These are phyloP conservation scores for Drosophila sulfurigaster DNA, from an alignment of 1,140 invertebrate species.

Conservation along the genomic window DNA sequence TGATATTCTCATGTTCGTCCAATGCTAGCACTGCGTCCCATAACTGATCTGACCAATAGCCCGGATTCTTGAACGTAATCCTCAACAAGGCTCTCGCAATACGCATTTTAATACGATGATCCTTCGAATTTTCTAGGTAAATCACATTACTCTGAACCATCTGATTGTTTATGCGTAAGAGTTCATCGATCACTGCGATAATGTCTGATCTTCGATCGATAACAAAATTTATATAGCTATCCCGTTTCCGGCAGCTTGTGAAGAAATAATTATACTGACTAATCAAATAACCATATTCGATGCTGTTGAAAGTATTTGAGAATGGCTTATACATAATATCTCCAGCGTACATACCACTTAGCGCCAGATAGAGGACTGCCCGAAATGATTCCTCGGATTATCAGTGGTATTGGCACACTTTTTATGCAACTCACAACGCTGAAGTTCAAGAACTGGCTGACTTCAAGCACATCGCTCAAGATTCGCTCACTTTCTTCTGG, in stretches of 20 bases:
- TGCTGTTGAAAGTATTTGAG: slow-evolving; percentile 3
- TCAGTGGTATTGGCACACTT: slow-evolving; percentile 20
- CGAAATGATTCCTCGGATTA: slow-evolving; percentile 30
- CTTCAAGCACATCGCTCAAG: slow-evolving; percentile 25
- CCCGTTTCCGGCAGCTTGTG: slow-evolving; percentile 33
- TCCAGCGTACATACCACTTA: slow-evolving; percentile 14
- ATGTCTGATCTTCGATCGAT: slow-evolving; percentile 20
- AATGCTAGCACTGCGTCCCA: slow-evolving; percentile 85
- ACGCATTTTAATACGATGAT: slow-evolving; percentile 83
- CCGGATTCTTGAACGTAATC: slow-evolving; percentile 42
- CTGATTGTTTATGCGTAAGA: slow-evolving; percentile 45
- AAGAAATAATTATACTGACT: slow-evolving; percentile 41
- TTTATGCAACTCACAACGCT: slow-evolving; percentile 12
- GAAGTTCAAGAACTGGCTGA: slow-evolving; percentile 19
- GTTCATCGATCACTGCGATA: slow-evolving; percentile 18
- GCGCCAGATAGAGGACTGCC: slow-evolving; percentile 20
- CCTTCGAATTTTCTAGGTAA: slow-evolving; percentile 81
- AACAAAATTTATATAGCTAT: slow-evolving; percentile 35
- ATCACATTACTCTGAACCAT: slow-evolving; percentile 37
- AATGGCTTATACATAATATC: too few species aligned
- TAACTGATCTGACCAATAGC: slow-evolving; percentile 69
- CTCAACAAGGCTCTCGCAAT: slow-evolving; percentile 77
- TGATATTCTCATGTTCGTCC: slow-evolving; percentile 88
- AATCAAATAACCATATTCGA: slow-evolving; percentile 35
- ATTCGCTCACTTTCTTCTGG: slow-evolving; percentile 25